Evolutionary conservation across 2,113 vertebrate genomes (phyloP).

Genomic region (Gymnogyps californianus): DNA sequence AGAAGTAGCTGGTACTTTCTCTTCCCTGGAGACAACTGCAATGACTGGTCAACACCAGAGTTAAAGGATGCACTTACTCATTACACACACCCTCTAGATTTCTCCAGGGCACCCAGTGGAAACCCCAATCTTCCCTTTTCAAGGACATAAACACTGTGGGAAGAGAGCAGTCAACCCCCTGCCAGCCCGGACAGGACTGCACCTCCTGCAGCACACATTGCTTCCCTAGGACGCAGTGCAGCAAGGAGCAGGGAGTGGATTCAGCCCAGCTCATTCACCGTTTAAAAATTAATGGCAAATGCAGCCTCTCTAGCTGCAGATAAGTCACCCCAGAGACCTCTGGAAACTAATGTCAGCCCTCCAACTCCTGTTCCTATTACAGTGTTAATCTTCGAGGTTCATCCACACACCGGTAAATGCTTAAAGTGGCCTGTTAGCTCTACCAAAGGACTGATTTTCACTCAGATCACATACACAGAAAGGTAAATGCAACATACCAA

Average conservation of each 20-base stretch:
- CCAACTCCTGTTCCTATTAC: slow-evolving; percentile 5
- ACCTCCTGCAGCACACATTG: background rate
- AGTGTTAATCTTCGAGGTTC: background rate
- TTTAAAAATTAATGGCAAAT: slow-evolving; percentile 37
- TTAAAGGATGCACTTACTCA: background rate
- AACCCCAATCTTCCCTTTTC: background rate
- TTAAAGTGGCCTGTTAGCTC: background rate
- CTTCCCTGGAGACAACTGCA: background rate
- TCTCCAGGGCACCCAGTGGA: background rate
- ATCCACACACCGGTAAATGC: background rate
- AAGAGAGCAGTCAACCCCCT: background rate
- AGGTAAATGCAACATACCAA: background rate
- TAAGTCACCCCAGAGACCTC: slow-evolving; percentile 38
- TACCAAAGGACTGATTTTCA: background rate
- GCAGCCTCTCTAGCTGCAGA: background rate
- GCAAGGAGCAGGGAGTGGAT: background rate
- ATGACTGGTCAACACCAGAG: background rate
- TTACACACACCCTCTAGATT: background rate
- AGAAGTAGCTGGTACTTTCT: background rate
- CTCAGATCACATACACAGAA: background rate
- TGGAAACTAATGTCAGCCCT: slow-evolving; percentile 31
- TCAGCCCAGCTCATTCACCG: background rate
- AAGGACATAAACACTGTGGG: background rate
- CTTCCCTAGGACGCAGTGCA: background rate
- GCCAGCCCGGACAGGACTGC: background rate